These are phyloP conservation scores for Drosophila rufa DNA, from an alignment of 1,140 invertebrate species.

Conservation along the genomic window DNA sequence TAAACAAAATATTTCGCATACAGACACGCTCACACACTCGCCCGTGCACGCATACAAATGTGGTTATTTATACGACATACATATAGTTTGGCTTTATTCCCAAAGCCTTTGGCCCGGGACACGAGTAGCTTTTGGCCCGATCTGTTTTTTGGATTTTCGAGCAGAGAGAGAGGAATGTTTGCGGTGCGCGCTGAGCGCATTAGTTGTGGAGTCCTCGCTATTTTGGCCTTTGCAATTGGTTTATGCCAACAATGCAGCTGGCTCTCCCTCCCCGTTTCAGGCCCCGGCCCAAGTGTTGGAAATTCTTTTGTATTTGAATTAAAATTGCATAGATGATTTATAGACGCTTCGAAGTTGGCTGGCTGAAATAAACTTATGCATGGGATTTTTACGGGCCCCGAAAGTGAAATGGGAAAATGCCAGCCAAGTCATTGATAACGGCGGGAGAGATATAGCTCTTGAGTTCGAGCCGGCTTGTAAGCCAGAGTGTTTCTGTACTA, in stretches of 20 bases:
- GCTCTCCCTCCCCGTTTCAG: not conserved
- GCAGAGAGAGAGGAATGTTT: constrained; percentile 32
- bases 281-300: constrained; percentile 47
- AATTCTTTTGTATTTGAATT: constrained; percentile 82
- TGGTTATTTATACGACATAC: constrained; percentile 74
- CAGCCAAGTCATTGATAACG: constrained; percentile 38
- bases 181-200: constrained; percentile 74
- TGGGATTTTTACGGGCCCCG: constrained; percentile 58
- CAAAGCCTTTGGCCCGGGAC: constrained; percentile 67
- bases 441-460: constrained; percentile 7
- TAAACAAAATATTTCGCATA: constrained; percentile 81
- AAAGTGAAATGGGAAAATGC: constrained; percentile 41
- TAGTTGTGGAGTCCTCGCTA: constrained; percentile 72
- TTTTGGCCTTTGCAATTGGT: constrained; percentile 79
- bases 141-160: constrained; percentile 16
- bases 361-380: constrained; percentile 74
- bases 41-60: constrained; percentile 54
- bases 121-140: constrained; percentile 69
- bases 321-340: constrained; percentile 81
- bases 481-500: not conserved
- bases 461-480: constrained; percentile 12
- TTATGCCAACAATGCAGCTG: constrained; percentile 72
- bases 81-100: constrained; percentile 74
- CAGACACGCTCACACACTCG: constrained; percentile 21
- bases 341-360: constrained; percentile 59